Percentiles rank a stretch among this genome's conserved stretches.
These are phyloP conservation scores for Anthoscopus minutus DNA, from an alignment of 2,113 vertebrate species.

Conservation along the genomic window DNA sequence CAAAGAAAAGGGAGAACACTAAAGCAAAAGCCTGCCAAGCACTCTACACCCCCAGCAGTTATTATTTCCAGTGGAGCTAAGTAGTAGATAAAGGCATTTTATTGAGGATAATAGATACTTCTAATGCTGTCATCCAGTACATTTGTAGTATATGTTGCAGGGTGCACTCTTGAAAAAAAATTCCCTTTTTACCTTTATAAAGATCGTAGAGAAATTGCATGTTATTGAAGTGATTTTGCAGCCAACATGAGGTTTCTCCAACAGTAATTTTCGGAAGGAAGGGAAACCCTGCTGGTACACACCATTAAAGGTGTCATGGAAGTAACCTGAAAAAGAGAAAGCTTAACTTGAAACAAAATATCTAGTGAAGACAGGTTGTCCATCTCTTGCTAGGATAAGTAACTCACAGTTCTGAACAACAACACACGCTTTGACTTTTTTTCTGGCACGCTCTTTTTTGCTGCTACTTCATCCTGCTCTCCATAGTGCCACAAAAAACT, in stretches of 20 bases:
- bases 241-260: neutral
- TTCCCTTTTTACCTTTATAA: neutral
- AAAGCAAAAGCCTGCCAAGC: neutral
- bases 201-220: neutral
- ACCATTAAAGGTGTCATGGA: neutral
- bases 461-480: neutral
- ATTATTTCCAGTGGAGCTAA: conserved; percentile 12
- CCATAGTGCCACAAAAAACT: neutral
- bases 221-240: neutral
- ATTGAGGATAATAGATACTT: conserved; percentile 1
- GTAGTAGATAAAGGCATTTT: conserved; percentile 26
- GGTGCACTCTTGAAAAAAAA: neutral
- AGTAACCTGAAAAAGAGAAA: neutral
- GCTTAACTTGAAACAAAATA: neutral
- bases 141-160: neutral
- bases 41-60: neutral
- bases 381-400: neutral
- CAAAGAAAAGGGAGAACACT: neutral
- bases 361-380: neutral
- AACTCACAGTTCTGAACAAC: neutral
- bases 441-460: neutral
- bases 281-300: neutral
- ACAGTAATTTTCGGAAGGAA: neutral
- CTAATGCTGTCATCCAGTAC: neutral
- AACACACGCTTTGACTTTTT: neutral